Percentiles rank a stretch among this genome's conserved stretches.
These are phyloP conservation scores for Poicephalus meyeri DNA, from an alignment of 2,113 vertebrate genomes.

Conservation along the genomic window DNA sequence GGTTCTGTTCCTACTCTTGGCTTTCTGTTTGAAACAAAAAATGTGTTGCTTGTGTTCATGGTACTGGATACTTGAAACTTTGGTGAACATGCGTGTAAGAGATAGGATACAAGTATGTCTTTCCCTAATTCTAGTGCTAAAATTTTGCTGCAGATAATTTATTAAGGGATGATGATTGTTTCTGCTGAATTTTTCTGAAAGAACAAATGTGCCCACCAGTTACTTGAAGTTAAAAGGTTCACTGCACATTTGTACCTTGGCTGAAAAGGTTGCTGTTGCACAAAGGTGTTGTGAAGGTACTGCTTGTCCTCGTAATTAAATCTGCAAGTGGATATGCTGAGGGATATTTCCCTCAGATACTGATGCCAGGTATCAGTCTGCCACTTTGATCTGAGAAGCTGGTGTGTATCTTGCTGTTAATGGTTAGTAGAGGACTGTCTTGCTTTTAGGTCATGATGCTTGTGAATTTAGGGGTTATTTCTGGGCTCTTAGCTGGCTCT, in stretches of 20 bases:
- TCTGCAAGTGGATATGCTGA: background rate
- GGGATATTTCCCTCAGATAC: background rate
- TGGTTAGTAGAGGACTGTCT: background rate
- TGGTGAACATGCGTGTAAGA: background rate
- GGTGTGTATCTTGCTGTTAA: background rate
- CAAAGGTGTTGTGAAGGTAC: background rate
- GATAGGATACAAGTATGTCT: background rate
- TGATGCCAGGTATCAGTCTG: background rate
- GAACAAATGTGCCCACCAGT: fast-evolving
- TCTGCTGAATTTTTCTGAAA: background rate
- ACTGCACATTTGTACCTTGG: background rate
- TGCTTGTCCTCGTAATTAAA: background rate
- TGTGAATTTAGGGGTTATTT: background rate
- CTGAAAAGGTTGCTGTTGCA: background rate
- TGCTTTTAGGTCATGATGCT: background rate
- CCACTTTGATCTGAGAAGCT: background rate
- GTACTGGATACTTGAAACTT: background rate
- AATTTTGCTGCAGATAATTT: background rate
- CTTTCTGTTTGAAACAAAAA: background rate
- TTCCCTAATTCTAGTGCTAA: background rate
- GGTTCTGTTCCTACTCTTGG: background rate
- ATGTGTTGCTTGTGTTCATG: background rate
- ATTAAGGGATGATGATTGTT: background rate
- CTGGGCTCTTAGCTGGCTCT: background rate
- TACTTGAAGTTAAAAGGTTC: background rate